These are phyloP conservation scores for Sparidentex hasta DNA, from an alignment of 2,797 vertebrate species.

Conservation along the genomic window DNA sequence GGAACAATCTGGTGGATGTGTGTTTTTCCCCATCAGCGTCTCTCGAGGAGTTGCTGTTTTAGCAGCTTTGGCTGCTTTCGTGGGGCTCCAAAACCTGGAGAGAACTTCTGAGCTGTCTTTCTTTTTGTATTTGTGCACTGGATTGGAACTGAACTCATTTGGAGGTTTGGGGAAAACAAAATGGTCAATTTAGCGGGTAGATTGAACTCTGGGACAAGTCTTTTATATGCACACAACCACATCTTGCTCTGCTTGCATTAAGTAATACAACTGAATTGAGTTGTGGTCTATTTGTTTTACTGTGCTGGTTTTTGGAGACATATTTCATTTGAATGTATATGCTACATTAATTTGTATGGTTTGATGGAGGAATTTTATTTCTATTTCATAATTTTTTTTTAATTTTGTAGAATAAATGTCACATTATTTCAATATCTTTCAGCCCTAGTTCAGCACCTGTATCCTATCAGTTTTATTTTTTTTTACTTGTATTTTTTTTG, in stretches of 20 bases:
- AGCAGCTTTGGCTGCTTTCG: too few relatives aligned
- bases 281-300: background rate
- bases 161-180: too few relatives aligned
- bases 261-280: background rate
- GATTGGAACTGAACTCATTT: too few relatives aligned
- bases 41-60: too few relatives aligned
- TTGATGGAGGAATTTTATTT: background rate
- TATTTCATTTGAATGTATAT: background rate
- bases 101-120: too few relatives aligned
- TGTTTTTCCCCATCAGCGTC: too few relatives aligned
- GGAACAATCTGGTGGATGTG: too few relatives aligned
- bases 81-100: too few relatives aligned
- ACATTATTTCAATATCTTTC: too few relatives aligned
- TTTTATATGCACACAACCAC: background rate
- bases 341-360: background rate
- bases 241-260: background rate
- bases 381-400: too few relatives aligned
- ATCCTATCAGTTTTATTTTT: slow-evolving; percentile 72
- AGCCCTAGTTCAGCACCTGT: slow-evolving; percentile 52
- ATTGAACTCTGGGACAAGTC: background rate
- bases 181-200: background rate
- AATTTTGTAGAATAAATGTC: too few relatives aligned
- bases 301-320: background rate
- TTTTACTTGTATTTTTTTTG: slow-evolving; percentile 61
- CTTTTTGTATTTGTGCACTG: too few relatives aligned